These are phyloP conservation scores for Dryomyza anilis DNA, from an alignment of 2,888 invertebrate genomes.

Conservation along the genomic window DNA sequence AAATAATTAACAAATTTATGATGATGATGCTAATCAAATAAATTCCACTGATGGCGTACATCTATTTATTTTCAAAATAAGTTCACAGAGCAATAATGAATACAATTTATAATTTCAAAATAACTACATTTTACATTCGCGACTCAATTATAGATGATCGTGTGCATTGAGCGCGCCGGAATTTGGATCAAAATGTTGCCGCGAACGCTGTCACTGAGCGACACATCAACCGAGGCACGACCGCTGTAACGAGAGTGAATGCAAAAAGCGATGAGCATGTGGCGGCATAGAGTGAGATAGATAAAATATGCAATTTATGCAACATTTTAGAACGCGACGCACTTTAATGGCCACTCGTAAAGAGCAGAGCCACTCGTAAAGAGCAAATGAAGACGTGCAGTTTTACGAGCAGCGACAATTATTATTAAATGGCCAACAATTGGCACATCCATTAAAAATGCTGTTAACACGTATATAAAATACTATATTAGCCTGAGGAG, in stretches of 20 bases:
- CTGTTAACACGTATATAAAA: background rate
- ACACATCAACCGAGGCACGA: conserved; percentile 47
- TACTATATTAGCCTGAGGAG: background rate
- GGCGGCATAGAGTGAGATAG: background rate
- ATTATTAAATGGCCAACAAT: conserved; percentile 1
- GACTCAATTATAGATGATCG: conserved; percentile 58
- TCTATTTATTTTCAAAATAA: too few relatives aligned
- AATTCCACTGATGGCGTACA: too few relatives aligned
- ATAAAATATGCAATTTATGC: conserved; percentile 25
- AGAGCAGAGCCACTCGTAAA: background rate
- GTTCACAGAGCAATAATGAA: background rate
- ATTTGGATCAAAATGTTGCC: conserved; percentile 55
- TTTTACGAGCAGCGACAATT: conserved; percentile 16
- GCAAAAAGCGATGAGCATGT: too few relatives aligned
- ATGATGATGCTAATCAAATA: too few relatives aligned
- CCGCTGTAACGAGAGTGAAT: too few relatives aligned
- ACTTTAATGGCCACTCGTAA: background rate
- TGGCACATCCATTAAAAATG: too few relatives aligned
- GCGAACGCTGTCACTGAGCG: conserved; percentile 55
- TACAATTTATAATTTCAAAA: too few relatives aligned
- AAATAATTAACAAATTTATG: too few relatives aligned
- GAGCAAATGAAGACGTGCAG: background rate
- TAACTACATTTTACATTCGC: too few relatives aligned
- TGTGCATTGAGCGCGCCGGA: conserved; percentile 60
- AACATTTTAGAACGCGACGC: conserved; percentile 26